These are phyloP conservation scores for Linnaemya vulpina DNA, from an alignment of 2,888 invertebrate genomes.

Conservation along the genomic window DNA sequence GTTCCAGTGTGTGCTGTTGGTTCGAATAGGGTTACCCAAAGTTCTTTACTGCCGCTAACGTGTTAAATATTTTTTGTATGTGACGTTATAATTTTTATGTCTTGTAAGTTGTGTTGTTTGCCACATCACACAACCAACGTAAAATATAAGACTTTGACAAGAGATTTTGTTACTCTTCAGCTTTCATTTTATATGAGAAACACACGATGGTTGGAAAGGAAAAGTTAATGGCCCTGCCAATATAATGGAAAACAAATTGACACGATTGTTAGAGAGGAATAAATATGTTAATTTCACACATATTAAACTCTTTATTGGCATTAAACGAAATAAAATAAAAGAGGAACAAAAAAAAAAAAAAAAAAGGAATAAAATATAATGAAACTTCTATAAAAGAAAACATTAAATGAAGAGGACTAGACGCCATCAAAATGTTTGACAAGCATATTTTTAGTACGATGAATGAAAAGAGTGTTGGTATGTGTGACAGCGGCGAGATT, in stretches of 20 bases:
- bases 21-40: neutral
- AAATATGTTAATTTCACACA: slow-evolving; percentile 57
- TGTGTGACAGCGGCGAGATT: too few relatives aligned
- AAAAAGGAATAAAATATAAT: neutral
- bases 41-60: neutral
- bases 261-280: slow-evolving; percentile 45
- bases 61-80: neutral
- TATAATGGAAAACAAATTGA: slow-evolving; percentile 59
- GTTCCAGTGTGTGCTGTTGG: neutral
- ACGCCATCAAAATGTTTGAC: too few relatives aligned
- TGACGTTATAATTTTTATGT: slow-evolving; percentile 2
- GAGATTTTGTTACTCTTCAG: neutral
- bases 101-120: slow-evolving; percentile 25
- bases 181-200: neutral
- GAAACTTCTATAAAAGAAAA: neutral
- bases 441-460: too few relatives aligned
- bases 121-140: neutral
- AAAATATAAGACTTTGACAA: neutral
- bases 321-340: too few relatives aligned
- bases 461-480: too few relatives aligned
- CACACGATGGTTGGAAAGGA: slow-evolving; percentile 23
- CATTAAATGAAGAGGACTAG: too few relatives aligned
- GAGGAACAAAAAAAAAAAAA: neutral
- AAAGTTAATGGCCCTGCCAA: slow-evolving; percentile 59
- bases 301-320: slow-evolving; percentile 43